phyloP scores from a whole-genome alignment of 1,140 invertebrate genomes.

The Hypsibius dujardini region DNA sequence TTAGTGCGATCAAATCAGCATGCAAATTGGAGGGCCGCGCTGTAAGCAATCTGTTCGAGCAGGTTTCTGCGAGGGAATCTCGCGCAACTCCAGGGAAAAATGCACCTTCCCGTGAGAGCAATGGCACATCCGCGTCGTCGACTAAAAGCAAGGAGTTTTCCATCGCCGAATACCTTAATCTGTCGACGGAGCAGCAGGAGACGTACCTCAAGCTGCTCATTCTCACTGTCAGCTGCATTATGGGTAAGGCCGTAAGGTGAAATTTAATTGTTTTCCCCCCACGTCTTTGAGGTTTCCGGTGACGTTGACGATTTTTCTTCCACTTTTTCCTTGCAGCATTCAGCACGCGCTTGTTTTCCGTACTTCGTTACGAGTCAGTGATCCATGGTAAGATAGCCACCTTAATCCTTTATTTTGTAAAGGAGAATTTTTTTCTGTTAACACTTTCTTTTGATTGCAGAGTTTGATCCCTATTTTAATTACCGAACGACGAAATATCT shows the following conservation, averaged over 20 bases:
- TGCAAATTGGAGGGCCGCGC: too few relatives aligned
- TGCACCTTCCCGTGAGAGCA: too few relatives aligned
- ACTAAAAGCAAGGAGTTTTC: too few relatives aligned
- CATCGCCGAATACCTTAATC: conserved; percentile 30
- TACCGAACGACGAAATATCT: conserved; percentile 87
- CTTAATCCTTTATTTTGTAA: neutral
- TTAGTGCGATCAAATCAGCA: too few relatives aligned
- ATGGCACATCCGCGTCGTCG: too few relatives aligned
- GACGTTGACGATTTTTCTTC: conserved; percentile 19
- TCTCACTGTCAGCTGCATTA: conserved; percentile 68
- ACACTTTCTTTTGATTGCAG: conserved; percentile 3
- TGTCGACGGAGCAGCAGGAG: conserved; percentile 76
- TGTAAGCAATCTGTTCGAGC: too few relatives aligned
- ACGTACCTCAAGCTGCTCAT: conserved; percentile 78
- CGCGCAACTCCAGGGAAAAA: too few relatives aligned
- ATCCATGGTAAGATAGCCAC: conserved; percentile 49
- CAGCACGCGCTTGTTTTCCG: conserved; percentile 79
- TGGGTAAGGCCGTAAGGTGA: conserved; percentile 81
- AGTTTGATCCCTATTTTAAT: conserved; percentile 98
- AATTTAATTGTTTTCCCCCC: neutral
- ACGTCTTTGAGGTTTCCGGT: conserved; percentile 1
- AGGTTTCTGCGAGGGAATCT: too few relatives aligned
- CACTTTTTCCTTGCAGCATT: conserved; percentile 55
- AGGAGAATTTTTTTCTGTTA: neutral
- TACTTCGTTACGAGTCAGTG: conserved; percentile 88